Percentiles rank a stretch among this genome's conserved stretches.
Conservation (phyloP, 1,140 invertebrate genomes). For the Brachionus angularis region DNA sequence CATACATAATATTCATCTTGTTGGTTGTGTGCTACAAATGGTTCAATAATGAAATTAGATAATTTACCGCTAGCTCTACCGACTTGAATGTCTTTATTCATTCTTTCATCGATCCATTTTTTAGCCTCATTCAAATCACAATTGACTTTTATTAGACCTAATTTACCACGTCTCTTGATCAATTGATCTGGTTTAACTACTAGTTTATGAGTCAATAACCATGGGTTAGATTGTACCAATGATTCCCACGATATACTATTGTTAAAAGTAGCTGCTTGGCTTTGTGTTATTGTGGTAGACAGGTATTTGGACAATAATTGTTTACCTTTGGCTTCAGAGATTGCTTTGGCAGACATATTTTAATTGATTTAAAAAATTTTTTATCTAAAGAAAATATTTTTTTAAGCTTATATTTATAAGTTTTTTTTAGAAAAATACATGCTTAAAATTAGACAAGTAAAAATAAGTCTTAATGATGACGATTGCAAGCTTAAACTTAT, state of each 20-base stretch:
- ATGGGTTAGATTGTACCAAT: not conserved
- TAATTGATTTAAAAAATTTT: not conserved
- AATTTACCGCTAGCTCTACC: slow-evolving; percentile 66
- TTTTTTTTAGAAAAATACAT: not conserved
- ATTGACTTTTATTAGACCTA: slow-evolving; percentile 93
- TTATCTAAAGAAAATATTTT: slow-evolving; percentile 4
- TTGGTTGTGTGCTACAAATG: slow-evolving; percentile 82
- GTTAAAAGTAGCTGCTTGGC: not conserved
- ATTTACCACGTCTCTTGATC: slow-evolving; percentile 93
- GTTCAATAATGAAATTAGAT: slow-evolving; percentile 91
- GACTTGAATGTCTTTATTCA: slow-evolving; percentile 72
- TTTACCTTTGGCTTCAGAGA: slow-evolving; percentile 91
- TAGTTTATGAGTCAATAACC: slow-evolving; percentile 59
- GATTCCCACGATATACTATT: not conserved
- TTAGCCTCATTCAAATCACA: slow-evolving; percentile 71
- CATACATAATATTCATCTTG: slow-evolving; percentile 95
- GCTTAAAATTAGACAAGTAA: too few relatives aligned
- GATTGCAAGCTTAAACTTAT: too few relatives aligned
- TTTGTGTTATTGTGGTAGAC: slow-evolving; percentile 54
- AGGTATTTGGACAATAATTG: slow-evolving; percentile 82
- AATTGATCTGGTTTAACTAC: slow-evolving; percentile 98
- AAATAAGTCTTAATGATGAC: too few relatives aligned
- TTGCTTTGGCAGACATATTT: slow-evolving; percentile 93
- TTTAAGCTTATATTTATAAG: slow-evolving; percentile 1
- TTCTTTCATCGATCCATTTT: slow-evolving; percentile 80